phyloP scores from a whole-genome alignment of 2,797 vertebrate genomes.

The Epinephelus coioides region DNA sequence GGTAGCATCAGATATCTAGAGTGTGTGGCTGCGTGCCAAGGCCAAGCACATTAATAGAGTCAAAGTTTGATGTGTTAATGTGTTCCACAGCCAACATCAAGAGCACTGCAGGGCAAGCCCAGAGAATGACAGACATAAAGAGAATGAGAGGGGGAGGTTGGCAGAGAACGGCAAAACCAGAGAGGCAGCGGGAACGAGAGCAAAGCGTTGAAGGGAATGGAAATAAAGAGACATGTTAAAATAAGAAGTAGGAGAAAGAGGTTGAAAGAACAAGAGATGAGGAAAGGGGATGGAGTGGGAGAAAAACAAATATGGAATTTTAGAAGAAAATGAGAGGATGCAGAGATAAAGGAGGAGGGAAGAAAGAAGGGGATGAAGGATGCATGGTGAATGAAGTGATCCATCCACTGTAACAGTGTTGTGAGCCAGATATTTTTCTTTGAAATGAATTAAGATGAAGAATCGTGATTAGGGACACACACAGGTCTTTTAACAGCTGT shows the following conservation, averaged over 20 bases:
- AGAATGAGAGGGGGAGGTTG: conserved; percentile 26
- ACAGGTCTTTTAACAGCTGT: conserved; percentile 29
- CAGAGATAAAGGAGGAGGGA: conserved; percentile 10
- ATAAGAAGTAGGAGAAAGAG: not conserved
- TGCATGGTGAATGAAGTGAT: conserved; percentile 10
- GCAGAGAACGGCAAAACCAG: conserved; percentile 23
- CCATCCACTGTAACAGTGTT: conserved; percentile 19
- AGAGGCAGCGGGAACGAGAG: not conserved
- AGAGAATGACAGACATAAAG: conserved; percentile 41
- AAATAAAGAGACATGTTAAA: conserved; percentile 4
- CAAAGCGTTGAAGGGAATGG: not conserved
- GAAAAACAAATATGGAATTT: conserved; percentile 23
- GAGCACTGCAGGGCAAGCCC: conserved; percentile 43
- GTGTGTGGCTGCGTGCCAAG: conserved; percentile 55
- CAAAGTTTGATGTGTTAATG: conserved; percentile 74
- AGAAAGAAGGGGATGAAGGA: conserved; percentile 8
- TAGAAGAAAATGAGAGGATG: conserved; percentile 13
- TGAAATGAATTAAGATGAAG: conserved; percentile 35
- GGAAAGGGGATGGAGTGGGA: not conserved
- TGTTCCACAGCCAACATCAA: conserved; percentile 65
- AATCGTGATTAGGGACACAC: conserved; percentile 20
- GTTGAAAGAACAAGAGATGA: not conserved
- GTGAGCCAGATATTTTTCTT: conserved; percentile 42
- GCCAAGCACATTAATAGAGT: conserved; percentile 61
- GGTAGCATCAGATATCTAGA: conserved; percentile 51